Percentiles rank a stretch among this genome's conserved stretches.
These are phyloP conservation scores for Pseudomugil gertrudae DNA, from an alignment of 2,797 vertebrate species.

Conservation along the genomic window DNA sequence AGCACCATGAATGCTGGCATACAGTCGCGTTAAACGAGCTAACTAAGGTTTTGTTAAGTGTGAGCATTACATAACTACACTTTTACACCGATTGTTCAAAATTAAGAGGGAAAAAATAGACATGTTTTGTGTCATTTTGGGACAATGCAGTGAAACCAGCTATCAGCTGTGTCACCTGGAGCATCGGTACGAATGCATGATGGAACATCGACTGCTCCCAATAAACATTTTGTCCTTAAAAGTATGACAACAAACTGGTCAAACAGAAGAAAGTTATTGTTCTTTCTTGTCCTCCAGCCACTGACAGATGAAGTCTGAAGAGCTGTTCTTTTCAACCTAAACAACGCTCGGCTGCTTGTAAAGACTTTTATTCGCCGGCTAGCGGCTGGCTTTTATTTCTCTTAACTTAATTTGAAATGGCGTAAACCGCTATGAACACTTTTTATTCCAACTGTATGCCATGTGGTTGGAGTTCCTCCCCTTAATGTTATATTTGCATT, in stretches of 20 bases:
- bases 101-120: constrained; percentile 12
- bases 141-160: constrained; percentile 10
- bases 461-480: constrained; percentile 78
- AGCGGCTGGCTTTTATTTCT: constrained; percentile 39
- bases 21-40: constrained; percentile 5
- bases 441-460: constrained; percentile 71
- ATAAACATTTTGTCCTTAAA: constrained; percentile 15
- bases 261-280: constrained; percentile 12
- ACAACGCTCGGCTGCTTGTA: constrained; percentile 1
- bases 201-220: constrained; percentile 16
- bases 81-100: constrained; percentile 10
- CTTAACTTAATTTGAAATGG: constrained; percentile 35
- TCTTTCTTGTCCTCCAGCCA: constrained; percentile 18
- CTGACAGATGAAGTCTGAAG: constrained; percentile 20
- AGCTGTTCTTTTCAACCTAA: constrained; percentile 16
- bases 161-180: constrained; percentile 6
- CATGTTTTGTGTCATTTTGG: constrained; percentile 16
- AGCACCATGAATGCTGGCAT: constrained; percentile 10
- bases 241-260: constrained; percentile 38
- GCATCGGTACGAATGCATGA: not conserved
- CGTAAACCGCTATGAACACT: constrained; percentile 45
- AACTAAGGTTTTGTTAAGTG: constrained; percentile 17
- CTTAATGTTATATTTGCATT: constrained; percentile 79
- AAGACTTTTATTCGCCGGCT: constrained; percentile 35
- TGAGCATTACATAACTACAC: constrained; percentile 8